Evolutionary conservation across 1,140 invertebrate genomes (phyloP).

Genomic region (Gyrodactylus bullatarudis): DNA sequence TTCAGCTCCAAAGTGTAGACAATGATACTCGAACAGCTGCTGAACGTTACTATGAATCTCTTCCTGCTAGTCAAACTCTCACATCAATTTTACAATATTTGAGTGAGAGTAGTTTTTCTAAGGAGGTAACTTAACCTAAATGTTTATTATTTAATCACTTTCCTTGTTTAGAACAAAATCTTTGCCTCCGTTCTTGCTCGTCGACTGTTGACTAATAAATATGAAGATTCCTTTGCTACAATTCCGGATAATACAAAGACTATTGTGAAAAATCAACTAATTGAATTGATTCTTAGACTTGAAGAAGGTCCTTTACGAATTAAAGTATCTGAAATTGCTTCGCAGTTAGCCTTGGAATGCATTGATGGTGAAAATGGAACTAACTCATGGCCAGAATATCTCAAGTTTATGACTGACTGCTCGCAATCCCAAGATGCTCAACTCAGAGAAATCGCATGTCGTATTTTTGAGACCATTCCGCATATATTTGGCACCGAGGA

Average conservation of each 20-base stretch:
- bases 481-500: background rate
- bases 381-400: conserved; percentile 77
- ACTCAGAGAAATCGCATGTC: conserved; percentile 61
- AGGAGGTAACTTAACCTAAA: too few relatives aligned
- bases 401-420: conserved; percentile 76
- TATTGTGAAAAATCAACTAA: background rate
- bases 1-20: background rate
- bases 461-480: conserved; percentile 48
- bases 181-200: background rate
- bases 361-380: conserved; percentile 73
- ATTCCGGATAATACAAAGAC: background rate
- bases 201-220: background rate
- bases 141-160: background rate
- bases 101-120: background rate
- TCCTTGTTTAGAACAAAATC: background rate
- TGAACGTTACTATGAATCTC: background rate
- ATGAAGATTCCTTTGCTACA: background rate
- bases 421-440: conserved; percentile 40
- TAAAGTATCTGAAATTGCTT: conserved; percentile 65
- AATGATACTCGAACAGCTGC: background rate
- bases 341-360: conserved; percentile 65
- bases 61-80: background rate
- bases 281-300: background rate
- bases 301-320: conserved; percentile 31
- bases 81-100: background rate